Base-by-base conservation (phyloP, 2,888 invertebrate genomes). In the Nemoura dubitans region DNA sequence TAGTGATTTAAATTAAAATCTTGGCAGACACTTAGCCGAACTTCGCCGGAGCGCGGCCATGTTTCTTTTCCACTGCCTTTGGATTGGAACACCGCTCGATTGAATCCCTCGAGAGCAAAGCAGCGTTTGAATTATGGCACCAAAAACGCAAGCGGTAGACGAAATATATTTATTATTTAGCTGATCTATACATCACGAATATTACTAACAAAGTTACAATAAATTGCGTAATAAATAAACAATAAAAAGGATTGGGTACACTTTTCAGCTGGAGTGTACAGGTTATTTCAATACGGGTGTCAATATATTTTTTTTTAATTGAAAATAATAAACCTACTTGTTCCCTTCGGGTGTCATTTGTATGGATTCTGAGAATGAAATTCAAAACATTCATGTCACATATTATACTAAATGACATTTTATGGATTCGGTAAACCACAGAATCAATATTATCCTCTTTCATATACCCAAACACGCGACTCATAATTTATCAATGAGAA, bases 81-180 rank as follows among this genome's bases (percentile, higher is more conserved):
- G 21, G 3, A 7, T 2, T 59, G 16, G 59, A 36, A 16, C 16
- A 59, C 36, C 36, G 36, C 36, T 36, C 36, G 59, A 59, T 59
- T 21, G 16, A 59, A 21, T 7, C 78, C 78, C 25, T 78, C 78
- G 5, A 78, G 25, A 28, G 0, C 5, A 78, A 78, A 28, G 78
- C 2, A 59, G 2, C 10, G 14, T 59, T 21, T 59, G 59, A 59
- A 59, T 21, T 59, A 21, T 2, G 59, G 59, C 59, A 21, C 59
- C 59, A 59, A 59, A n/a, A 36, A 16, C 59, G 14, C 3, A 59
- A 59, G 21, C 59, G 2, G 59, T 59, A 59, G 59, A 16, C 59
- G 59, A 59, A 59, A 59, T 59, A 59, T 59, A 59, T 59, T 59
- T 59, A 59, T 59, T 59, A 21, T 59, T 59, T 59, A 59, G 59